Conservation (phyloP, 2,888 invertebrate species). For the Elegia similella region DNA sequence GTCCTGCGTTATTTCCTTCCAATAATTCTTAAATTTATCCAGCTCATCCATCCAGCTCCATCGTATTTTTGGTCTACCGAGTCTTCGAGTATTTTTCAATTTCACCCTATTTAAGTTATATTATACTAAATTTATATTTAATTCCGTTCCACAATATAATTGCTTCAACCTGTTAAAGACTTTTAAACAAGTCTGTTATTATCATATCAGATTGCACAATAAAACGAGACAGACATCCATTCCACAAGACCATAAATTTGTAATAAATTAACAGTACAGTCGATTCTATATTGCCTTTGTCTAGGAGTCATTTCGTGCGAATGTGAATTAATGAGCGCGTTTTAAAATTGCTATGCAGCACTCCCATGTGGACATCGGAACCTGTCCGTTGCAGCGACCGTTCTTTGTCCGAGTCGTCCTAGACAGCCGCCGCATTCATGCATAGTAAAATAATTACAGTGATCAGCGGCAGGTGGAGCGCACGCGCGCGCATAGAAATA, state of each 20-base stretch:
- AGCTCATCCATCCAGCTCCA: too few relatives aligned
- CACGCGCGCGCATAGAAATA: conserved; percentile 79
- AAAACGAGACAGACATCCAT: not conserved
- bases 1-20: too few relatives aligned
- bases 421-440: conserved; percentile 77
- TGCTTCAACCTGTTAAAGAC: not conserved
- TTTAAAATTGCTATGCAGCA: conserved; percentile 65
- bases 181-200: not conserved
- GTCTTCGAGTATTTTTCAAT: too few relatives aligned
- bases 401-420: conserved; percentile 77
- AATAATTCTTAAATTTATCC: too few relatives aligned
- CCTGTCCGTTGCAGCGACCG: conserved; percentile 70
- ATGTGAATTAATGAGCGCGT: conserved; percentile 64
- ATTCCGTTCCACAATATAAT: not conserved
- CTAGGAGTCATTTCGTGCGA: conserved; percentile 52
- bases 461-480: conserved; percentile 77
- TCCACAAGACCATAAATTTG: not conserved
- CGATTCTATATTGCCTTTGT: conserved; percentile 45
- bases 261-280: conserved; percentile 24
- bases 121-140: too few relatives aligned
- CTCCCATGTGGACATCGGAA: conserved; percentile 68
- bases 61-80: too few relatives aligned
- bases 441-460: conserved; percentile 80
- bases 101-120: too few relatives aligned
- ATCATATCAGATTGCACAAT: not conserved